These are phyloP conservation scores for Pristionchus maxplancki DNA, from an alignment of 2,888 invertebrate species.

Conservation along the genomic window DNA sequence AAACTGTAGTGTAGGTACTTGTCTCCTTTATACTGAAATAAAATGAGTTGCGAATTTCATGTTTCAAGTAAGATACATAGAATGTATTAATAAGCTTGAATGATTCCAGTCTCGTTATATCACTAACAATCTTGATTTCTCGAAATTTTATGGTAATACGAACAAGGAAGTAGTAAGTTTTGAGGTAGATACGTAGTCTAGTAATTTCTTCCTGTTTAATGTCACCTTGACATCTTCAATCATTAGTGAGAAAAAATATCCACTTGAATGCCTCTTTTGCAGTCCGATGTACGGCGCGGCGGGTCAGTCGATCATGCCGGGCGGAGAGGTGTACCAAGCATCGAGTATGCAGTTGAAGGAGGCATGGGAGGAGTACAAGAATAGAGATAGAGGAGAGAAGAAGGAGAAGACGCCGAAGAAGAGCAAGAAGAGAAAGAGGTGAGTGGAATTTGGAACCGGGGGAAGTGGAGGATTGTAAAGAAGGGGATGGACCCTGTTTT, in stretches of 20 bases:
- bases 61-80: too few relatives aligned
- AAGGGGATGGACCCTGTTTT: too few relatives aligned
- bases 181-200: neutral
- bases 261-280: neutral
- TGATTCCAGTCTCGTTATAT: too few relatives aligned
- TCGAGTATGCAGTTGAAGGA: conserved; percentile 41
- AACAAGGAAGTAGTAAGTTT: neutral
- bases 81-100: too few relatives aligned
- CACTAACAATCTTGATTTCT: too few relatives aligned
- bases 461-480: neutral
- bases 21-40: too few relatives aligned
- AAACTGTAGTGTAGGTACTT: too few relatives aligned
- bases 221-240: too few relatives aligned
- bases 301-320: neutral
- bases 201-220: too few relatives aligned
- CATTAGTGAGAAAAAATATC: too few relatives aligned
- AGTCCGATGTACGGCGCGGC: conserved; percentile 2
- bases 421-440: conserved; percentile 48
- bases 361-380: conserved; percentile 53
- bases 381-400: conserved; percentile 38
- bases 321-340: conserved; percentile 45
- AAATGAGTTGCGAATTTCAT: too few relatives aligned
- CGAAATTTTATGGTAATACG: too few relatives aligned
- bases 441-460: neutral
- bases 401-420: conserved; percentile 26